Evolutionary conservation across 2,888 invertebrate species (phyloP).

Genomic region (Leptinotarsa rubiginosa): DNA sequence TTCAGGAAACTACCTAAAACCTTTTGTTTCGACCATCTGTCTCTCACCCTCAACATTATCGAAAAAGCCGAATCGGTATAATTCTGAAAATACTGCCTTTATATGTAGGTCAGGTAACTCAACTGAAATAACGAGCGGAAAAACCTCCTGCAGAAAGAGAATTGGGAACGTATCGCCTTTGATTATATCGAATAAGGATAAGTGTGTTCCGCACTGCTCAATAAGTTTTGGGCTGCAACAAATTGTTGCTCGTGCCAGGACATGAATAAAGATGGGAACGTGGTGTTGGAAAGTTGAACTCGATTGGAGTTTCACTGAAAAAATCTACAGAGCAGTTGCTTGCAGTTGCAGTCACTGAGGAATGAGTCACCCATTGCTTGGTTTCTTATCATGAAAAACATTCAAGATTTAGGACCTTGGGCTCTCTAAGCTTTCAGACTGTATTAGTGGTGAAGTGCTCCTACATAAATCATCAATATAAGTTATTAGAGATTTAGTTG

Average conservation of each 20-base stretch:
- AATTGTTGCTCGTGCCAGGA: background rate
- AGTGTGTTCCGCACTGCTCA: slow-evolving; percentile 16
- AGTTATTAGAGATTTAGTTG: no score
- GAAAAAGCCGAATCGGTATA: background rate
- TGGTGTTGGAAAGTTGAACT: background rate
- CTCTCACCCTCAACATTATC: background rate
- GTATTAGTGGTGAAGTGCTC: no score
- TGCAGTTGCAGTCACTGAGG: background rate
- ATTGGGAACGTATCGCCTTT: slow-evolving; percentile 11
- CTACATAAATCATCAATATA: no score
- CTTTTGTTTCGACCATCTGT: no score
- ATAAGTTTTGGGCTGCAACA: slow-evolving; percentile 12
- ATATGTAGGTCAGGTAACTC: slow-evolving; percentile 5
- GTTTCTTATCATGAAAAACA: no score
- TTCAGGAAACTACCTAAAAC: no score
- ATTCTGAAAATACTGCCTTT: background rate
- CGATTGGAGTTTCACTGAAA: background rate
- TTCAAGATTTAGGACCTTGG: no score
- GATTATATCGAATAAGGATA: slow-evolving; percentile 13
- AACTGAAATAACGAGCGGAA: slow-evolving; percentile 1
- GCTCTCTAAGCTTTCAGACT: no score
- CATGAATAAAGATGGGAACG: background rate
- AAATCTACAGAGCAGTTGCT: background rate
- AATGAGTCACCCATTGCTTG: no score
- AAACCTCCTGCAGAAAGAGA: background rate